Base-by-base conservation (phyloP, 2,113 vertebrate genomes). In the Muntiacus reevesi region DNA sequence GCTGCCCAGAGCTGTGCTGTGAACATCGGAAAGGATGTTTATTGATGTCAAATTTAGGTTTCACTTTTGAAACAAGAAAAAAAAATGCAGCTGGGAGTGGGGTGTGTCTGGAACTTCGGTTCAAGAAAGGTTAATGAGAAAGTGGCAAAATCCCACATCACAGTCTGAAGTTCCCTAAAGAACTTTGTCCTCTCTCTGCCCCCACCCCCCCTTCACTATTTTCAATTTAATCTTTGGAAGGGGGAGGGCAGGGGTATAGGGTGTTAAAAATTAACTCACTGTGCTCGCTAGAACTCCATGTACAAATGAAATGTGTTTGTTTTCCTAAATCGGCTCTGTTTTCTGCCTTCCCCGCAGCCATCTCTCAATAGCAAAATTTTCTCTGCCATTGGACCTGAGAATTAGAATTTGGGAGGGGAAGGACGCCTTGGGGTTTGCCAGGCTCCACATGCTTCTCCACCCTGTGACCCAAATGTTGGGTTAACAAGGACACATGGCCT, bases 401-500 rank as follows among this genome's bases (percentile, higher is more conserved):
- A 95, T 90, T 86, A 60, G 43, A 52, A 59, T 47, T 84, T 84
- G 19, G 92, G 67, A 88, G 43, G 59, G 50, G 54, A 96, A 23
- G 88, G 96, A 96, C 71, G 54, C 81, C 8, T 0, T 43, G 33
- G 62, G 27, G 59, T 94, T 94, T 94, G 60, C 82, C 54, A 84
- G 45, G 16, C 85, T 96, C 85, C 54, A 8, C 54, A 40, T 12
- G 2, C 25, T 94, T 81, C 76, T 88, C 76, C 55, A 90, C 82
- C 43, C 47, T 92, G 27, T 88, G 95, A 97, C 78, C 93, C 88
- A 83, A 60, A 79, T 86, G 91, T 89, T 96, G 94, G 85, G 97
- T 97, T 97, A 97, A 91, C 1, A 0, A 91, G 59, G 93, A 91
- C 95, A 97, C 94, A 94, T 97, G 96, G 91, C 93, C 54, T 94